phyloP scores from a whole-genome alignment of 2,888 invertebrate genomes.

The Xestia xanthographa region DNA sequence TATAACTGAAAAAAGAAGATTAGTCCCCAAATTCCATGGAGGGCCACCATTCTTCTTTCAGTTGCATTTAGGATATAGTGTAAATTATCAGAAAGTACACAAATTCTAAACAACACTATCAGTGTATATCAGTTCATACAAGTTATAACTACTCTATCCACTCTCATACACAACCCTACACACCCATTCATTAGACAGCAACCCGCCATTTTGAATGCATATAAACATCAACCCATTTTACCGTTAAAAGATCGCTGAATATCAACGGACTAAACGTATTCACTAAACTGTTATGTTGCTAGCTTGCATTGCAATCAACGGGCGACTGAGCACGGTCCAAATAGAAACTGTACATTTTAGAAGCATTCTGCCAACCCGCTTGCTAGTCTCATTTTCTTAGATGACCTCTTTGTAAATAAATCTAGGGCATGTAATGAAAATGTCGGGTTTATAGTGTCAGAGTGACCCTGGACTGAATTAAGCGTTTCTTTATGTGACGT shows the following conservation, averaged over 20 bases:
- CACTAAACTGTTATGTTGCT: slow-evolving; percentile 56
- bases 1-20: too few species aligned
- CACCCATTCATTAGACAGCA: slow-evolving; percentile 39
- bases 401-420: slow-evolving; percentile 82
- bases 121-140: not conserved
- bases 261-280: slow-evolving; percentile 68
- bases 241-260: slow-evolving; percentile 66
- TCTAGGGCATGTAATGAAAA: slow-evolving; percentile 80
- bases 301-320: slow-evolving; percentile 59
- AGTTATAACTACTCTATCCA: not conserved
- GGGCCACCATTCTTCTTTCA: too few species aligned
- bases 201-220: slow-evolving; percentile 61
- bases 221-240: slow-evolving; percentile 64
- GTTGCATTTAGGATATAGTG: not conserved
- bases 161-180: not conserved
- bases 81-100: too few species aligned
- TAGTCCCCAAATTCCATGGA: too few species aligned
- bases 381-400: slow-evolving; percentile 81
- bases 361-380: slow-evolving; percentile 71
- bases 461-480: slow-evolving; percentile 3
- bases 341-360: slow-evolving; percentile 76
- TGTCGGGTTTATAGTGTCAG: slow-evolving; percentile 71
- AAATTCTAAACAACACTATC: not conserved
- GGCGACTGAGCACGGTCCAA: slow-evolving; percentile 67
- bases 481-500: not conserved